Percentiles rank a stretch among this genome's conserved stretches.
Conservation (phyloP, 2,113 vertebrate genomes). For the Semnornis frantzii region DNA sequence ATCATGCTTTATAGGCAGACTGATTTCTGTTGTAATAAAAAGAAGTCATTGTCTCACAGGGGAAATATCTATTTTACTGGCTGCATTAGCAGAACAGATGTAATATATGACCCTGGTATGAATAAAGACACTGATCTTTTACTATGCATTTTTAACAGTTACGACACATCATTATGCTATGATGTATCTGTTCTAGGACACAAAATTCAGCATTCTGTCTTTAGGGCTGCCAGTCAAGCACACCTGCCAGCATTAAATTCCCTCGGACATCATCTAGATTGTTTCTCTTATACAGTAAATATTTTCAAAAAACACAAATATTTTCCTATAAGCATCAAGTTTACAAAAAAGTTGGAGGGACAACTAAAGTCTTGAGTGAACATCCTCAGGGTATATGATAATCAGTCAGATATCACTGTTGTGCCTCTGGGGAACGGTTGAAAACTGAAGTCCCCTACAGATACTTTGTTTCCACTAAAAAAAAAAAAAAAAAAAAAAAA, state of each 20-base stretch:
- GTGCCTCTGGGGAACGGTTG: neutral
- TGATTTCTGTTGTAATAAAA: neutral
- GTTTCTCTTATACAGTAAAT: neutral
- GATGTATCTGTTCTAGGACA: neutral
- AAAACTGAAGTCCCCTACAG: neutral
- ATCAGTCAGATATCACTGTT: neutral
- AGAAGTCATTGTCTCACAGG: neutral
- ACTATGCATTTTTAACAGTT: neutral
- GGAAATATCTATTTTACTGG: neutral
- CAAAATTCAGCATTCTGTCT: neutral
- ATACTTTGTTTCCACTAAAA: neutral
- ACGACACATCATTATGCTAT: neutral
- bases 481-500: neutral
- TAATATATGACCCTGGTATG: neutral
- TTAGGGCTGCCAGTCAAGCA: neutral
- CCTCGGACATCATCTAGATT: neutral
- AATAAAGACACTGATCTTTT: neutral
- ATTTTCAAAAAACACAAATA: neutral
- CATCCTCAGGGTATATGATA: neutral
- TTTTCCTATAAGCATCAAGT: neutral
- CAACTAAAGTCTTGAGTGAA: neutral
- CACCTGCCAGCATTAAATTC: neutral
- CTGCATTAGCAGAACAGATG: neutral
- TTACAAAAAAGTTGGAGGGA: neutral
- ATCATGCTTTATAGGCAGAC: conserved; percentile 1